phyloP scores from a whole-genome alignment of 2,113 vertebrate species.

The Monarcha castaneiventris region DNA sequence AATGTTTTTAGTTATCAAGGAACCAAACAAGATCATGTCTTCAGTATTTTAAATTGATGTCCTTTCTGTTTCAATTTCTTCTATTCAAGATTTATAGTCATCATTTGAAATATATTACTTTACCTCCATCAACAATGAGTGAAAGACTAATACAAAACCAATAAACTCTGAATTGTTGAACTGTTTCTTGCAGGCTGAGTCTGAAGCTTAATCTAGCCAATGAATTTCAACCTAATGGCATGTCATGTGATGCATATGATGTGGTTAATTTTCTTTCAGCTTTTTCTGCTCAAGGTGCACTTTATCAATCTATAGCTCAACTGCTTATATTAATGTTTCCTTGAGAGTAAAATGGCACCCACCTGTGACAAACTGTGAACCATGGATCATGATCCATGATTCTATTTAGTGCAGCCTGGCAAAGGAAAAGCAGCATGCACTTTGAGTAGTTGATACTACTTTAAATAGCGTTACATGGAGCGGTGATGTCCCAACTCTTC shows the following conservation, averaged over 20 bases:
- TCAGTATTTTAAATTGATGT: not conserved
- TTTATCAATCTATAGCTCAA: not conserved
- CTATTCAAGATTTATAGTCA: not conserved
- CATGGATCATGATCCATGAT: not conserved
- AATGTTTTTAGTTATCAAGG: not conserved
- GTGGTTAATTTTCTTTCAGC: not conserved
- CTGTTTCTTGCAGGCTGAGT: not conserved
- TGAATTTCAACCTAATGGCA: not conserved
- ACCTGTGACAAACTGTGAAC: not conserved
- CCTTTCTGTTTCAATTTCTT: not conserved
- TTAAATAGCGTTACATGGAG: not conserved
- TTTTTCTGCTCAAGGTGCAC: not conserved
- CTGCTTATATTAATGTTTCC: not conserved
- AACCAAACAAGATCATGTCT: not conserved
- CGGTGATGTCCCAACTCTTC: not conserved
- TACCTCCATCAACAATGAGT: not conserved
- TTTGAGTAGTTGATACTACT: not conserved
- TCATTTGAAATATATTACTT: not conserved
- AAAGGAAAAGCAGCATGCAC: not conserved
- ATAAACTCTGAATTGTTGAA: not conserved
- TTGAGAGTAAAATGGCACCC: not conserved
- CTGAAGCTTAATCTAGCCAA: not conserved
- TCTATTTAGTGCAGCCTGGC: not conserved
- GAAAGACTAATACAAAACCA: not conserved
- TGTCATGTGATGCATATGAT: not conserved